These are phyloP conservation scores for Mastacembelus armatus DNA, from an alignment of 2,797 vertebrate species.

Conservation along the genomic window DNA sequence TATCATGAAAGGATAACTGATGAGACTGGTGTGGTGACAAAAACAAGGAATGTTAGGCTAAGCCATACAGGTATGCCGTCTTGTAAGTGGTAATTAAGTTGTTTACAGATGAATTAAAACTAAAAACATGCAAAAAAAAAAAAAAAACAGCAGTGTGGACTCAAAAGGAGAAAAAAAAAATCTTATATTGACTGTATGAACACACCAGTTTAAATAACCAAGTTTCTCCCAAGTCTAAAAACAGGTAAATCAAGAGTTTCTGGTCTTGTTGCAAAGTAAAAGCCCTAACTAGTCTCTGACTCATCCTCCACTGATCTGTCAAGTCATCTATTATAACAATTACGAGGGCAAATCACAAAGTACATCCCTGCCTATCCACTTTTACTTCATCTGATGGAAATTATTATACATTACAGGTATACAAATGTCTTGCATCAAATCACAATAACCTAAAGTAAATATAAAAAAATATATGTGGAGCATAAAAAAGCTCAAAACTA, in stretches of 20 bases:
- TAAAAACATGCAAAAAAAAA: conserved; percentile 4
- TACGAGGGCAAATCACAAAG: conserved; percentile 4
- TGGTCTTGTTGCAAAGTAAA: conserved; percentile 41
- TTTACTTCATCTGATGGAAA: neutral
- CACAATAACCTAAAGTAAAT: neutral
- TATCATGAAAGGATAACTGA: neutral
- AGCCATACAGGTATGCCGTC: neutral
- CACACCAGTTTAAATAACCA: conserved; percentile 4
- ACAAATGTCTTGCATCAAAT: neutral
- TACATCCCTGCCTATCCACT: neutral
- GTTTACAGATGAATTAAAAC: conserved; percentile 1
- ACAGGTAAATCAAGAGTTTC: conserved; percentile 53
- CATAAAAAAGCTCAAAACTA: neutral
- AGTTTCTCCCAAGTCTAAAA: conserved; percentile 11
- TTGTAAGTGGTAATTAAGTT: neutral
- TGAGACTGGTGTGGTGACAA: neutral
- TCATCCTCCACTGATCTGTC: conserved; percentile 17
- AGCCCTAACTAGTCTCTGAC: conserved; percentile 31
- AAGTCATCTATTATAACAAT: conserved; percentile 22
- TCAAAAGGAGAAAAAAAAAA: neutral
- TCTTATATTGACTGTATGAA: neutral
- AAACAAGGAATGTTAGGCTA: neutral
- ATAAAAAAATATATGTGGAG: neutral
- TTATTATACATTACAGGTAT: neutral
- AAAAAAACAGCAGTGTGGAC: neutral